Percentiles rank a stretch among this genome's conserved stretches.
phyloP scores from a whole-genome alignment of 92 coral and sea anemone species.

The Epizoanthus rinbou region DNA sequence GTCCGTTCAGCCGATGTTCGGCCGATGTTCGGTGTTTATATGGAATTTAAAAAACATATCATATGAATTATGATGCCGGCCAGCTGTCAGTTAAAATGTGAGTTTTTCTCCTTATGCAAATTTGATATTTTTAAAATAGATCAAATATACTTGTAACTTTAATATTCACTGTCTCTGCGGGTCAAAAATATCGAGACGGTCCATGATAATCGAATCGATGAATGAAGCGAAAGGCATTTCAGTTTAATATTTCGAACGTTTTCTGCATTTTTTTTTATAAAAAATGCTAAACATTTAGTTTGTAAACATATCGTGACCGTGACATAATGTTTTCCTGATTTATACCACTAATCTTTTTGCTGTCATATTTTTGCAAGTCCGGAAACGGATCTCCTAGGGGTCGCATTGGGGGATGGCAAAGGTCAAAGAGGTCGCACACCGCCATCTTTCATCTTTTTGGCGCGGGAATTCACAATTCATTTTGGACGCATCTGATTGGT shows the following conservation, averaged over 20 bases:
- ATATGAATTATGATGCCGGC: too few relatives aligned
- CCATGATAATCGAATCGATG: too few relatives aligned
- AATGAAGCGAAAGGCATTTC: too few relatives aligned
- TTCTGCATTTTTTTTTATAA: background rate
- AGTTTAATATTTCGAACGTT: background rate
- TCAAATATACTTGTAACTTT: too few relatives aligned
- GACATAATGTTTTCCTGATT: background rate
- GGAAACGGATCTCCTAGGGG: conserved; percentile 6
- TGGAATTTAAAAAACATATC: too few relatives aligned
- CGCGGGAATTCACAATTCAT: conserved; percentile 71
- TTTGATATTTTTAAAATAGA: too few relatives aligned
- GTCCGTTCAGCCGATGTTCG: too few relatives aligned
- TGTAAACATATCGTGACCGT: background rate
- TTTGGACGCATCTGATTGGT: conserved; percentile 63
- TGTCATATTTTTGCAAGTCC: conserved; percentile 5
- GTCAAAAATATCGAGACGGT: too few relatives aligned
- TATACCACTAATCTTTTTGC: conserved; percentile 13
- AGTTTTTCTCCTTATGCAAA: too few relatives aligned
- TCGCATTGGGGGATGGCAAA: background rate
- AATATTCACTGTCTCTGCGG: too few relatives aligned
- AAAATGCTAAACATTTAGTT: background rate
- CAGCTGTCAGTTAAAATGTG: too few relatives aligned
- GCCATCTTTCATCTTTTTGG: conserved; percentile 61
- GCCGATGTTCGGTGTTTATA: too few relatives aligned
- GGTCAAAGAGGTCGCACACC: conserved; percentile 22